phyloP scores from a whole-genome alignment of 1,140 invertebrate genomes.

The Polyergus mexicanus region DNA sequence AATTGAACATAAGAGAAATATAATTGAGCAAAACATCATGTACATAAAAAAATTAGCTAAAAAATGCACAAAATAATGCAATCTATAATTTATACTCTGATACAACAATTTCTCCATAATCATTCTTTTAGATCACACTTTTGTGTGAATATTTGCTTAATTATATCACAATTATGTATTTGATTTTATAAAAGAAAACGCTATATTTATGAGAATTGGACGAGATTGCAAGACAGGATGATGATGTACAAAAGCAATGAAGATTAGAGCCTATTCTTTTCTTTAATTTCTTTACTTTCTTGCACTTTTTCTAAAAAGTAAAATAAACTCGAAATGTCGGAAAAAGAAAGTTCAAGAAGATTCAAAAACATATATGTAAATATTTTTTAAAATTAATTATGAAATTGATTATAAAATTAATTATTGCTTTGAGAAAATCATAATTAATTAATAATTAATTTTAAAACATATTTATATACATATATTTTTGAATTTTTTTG shows the following conservation, averaged over 20 bases:
- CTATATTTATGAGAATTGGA: not conserved
- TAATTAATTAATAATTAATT: not conserved
- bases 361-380: not conserved
- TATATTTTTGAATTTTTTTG: not conserved
- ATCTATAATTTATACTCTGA: not conserved
- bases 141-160: constrained; percentile 12
- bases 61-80: constrained; percentile 29
- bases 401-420: not conserved
- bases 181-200: constrained; percentile 20
- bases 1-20: constrained; percentile 49
- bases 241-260: constrained; percentile 14
- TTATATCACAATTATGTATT: constrained; percentile 34
- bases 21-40: constrained; percentile 2
- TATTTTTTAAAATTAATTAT: not conserved
- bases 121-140: not conserved
- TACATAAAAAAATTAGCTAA: constrained; percentile 3
- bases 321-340: not conserved
- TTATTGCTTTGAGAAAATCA: not conserved
- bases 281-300: not conserved
- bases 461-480: not conserved
- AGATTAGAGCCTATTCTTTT: not conserved
- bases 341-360: not conserved
- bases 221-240: not conserved
- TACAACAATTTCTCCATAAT: not conserved
- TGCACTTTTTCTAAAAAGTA: not conserved